These are phyloP conservation scores for Saccostrea echinata DNA, from an alignment of 1,140 invertebrate genomes.

Conservation along the genomic window DNA sequence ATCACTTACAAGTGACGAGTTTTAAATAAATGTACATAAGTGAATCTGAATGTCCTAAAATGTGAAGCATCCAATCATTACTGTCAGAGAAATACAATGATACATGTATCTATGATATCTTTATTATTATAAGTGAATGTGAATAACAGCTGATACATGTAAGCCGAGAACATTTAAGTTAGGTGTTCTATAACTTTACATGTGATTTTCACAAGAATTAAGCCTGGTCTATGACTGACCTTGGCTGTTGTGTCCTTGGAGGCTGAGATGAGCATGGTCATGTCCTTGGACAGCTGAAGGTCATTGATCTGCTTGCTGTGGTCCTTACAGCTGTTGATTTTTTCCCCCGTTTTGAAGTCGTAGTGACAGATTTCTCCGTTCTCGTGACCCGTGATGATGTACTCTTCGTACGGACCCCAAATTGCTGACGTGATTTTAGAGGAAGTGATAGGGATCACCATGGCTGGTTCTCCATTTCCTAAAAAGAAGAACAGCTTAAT, in stretches of 20 bases:
- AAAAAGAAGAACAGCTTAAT: conserved; percentile 1
- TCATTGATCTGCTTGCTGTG: conserved; percentile 95
- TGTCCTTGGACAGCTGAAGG: conserved; percentile 95
- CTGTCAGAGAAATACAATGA: too few species aligned
- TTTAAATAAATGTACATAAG: too few species aligned
- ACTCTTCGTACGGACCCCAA: conserved; percentile 95
- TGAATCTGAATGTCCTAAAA: too few species aligned
- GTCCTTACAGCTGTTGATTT: conserved; percentile 85
- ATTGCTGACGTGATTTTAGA: conserved; percentile 93
- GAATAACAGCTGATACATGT: too few species aligned
- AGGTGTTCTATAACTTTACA: too few species aligned
- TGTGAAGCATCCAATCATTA: too few species aligned
- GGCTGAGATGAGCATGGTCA: conserved; percentile 97
- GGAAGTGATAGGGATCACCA: conserved; percentile 73
- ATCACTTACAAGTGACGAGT: too few species aligned
- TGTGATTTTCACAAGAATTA: not conserved
- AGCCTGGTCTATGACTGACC: conserved; percentile 67
- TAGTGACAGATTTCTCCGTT: conserved; percentile 94
- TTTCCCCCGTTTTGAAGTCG: conserved; percentile 93
- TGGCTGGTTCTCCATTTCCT: conserved; percentile 73
- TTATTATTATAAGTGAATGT: too few species aligned
- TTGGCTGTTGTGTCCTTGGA: conserved; percentile 97
- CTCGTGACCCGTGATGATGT: conserved; percentile 95
- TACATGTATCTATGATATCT: too few species aligned
- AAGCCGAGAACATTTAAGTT: too few species aligned